Evolutionary conservation across 2,888 invertebrate species (phyloP), one percentile per base, ranked within the genome.

Genomic region (Heterodera filipjevi): DNA sequence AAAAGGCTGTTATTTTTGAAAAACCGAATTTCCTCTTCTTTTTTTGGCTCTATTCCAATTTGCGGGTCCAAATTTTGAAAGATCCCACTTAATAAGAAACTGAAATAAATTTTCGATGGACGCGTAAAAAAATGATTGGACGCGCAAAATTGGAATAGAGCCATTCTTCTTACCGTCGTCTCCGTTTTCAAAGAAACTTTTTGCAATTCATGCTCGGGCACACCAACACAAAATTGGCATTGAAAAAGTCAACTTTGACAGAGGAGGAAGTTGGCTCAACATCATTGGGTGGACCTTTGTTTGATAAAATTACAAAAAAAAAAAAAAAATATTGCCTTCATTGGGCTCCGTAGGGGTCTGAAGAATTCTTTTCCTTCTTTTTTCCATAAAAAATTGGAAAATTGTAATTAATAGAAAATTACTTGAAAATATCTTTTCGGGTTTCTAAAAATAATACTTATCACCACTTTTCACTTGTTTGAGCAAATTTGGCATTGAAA

Each of bases 201-300:
- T 2, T 27, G 33, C 35, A 68, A 33, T 33, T 68, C 68, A 35
- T 35, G 35, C n/a, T 68, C 68, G 16, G 68, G 33, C 16, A 68
- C 19, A 8, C 68, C 68, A 68, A 68, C 35, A 33, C 68, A 68
- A 68, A 68, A 68, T 68, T 33, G 68, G 68, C 32, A 68, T 68
- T 68, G 68, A 68, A 68, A 35, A 68, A 68, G 35, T 68, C 68
- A 27, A 68, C 32, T 35, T 32, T 35, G 68, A 27, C 27, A 12
- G 68, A 68, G 3, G 49, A 8, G 16, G 19, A 0, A 19, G 49
- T 19, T 16, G 8, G 10, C 3, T 19, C 49, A 1, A 14, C 49
- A 49, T 0, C 49, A 49, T 59, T 12, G 27, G 59, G 8, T 27
- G 59, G 27, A 27, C 59, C 59, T 59, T 10, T 22, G n/a, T 59